A percentile compares a stretch with the other conserved stretches of the same genome.
Conservation (phyloP, 2,888 invertebrate species). For the Opisthograptis luteolata region DNA sequence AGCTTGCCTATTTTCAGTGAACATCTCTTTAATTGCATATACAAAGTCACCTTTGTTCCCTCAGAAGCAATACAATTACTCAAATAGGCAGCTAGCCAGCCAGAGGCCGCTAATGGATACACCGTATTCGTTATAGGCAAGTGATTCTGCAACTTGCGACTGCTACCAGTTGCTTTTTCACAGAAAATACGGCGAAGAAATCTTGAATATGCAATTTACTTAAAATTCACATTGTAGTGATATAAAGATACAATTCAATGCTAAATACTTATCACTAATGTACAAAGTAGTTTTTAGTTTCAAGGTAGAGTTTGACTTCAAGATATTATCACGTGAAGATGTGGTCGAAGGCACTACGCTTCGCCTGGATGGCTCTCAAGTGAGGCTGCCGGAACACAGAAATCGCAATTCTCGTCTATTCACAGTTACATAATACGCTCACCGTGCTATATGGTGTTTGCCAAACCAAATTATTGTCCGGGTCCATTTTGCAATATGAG, state of each 20-base stretch:
- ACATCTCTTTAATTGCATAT: constrained; percentile 43
- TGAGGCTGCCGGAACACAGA: too few species aligned
- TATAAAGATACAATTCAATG: too few species aligned
- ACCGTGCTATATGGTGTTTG: constrained; percentile 51
- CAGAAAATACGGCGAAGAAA: too few species aligned
- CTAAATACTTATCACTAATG: too few species aligned
- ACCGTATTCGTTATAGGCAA: constrained; percentile 34
- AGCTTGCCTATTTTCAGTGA: constrained; percentile 31
- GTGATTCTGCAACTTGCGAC: constrained; percentile 4
- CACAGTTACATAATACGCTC: constrained; percentile 9
- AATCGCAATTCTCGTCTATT: neutral
- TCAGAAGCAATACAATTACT: constrained; percentile 65
- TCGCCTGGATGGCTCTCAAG: too few species aligned
- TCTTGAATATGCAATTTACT: too few species aligned
- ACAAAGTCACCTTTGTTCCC: constrained; percentile 63
- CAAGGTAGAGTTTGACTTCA: too few species aligned
- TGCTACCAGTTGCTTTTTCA: neutral
- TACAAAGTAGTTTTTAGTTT: too few species aligned
- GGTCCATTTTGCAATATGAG: constrained; percentile 81
- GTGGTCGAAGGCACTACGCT: too few species aligned
- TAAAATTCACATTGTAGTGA: too few species aligned
- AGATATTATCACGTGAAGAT: too few species aligned
- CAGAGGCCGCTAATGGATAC: constrained; percentile 64
- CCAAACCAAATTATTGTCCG: constrained; percentile 77
- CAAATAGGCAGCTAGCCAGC: constrained; percentile 56